Evolutionary conservation across 2,888 invertebrate species (phyloP).

Genomic region (Thymelicus lineola): DNA sequence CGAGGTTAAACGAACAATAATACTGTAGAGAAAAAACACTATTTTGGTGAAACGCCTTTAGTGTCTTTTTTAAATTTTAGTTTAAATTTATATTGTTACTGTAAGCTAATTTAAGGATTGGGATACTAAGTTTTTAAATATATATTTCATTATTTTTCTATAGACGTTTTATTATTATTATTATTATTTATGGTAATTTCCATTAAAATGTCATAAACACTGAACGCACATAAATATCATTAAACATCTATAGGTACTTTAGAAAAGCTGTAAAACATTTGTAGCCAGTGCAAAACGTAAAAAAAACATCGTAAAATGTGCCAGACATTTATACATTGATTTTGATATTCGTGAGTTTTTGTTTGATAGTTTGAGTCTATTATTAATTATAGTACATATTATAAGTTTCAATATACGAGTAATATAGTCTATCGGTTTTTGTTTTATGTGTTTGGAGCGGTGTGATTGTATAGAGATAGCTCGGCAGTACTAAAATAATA

Average conservation of each 20-base stretch:
- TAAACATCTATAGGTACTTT: too few relatives aligned
- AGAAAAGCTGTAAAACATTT: not conserved
- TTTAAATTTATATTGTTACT: too few relatives aligned
- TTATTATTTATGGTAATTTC: too few relatives aligned
- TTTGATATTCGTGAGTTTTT: not conserved
- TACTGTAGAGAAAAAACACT: not conserved
- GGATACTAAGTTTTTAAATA: too few relatives aligned
- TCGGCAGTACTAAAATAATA: constrained; percentile 10
- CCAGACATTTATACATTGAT: too few relatives aligned
- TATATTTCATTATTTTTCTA: not conserved
- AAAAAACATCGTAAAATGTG: too few relatives aligned
- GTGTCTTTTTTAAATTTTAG: not conserved
- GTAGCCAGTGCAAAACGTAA: not conserved
- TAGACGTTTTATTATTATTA: not conserved
- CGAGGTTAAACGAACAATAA: not conserved
- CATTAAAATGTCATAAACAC: too few relatives aligned
- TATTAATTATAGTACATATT: not conserved
- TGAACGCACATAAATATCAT: too few relatives aligned
- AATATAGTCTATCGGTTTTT: not conserved
- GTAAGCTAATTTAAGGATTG: too few relatives aligned
- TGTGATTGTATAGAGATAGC: constrained; percentile 8
- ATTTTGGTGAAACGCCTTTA: not conserved
- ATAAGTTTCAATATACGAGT: not conserved
- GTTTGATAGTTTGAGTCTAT: not conserved
- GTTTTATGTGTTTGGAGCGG: not conserved